Evolutionary conservation across 2,888 invertebrate genomes (phyloP), one percentile per base, ranked within the genome.

Genomic region (Tetragnatha montana): DNA sequence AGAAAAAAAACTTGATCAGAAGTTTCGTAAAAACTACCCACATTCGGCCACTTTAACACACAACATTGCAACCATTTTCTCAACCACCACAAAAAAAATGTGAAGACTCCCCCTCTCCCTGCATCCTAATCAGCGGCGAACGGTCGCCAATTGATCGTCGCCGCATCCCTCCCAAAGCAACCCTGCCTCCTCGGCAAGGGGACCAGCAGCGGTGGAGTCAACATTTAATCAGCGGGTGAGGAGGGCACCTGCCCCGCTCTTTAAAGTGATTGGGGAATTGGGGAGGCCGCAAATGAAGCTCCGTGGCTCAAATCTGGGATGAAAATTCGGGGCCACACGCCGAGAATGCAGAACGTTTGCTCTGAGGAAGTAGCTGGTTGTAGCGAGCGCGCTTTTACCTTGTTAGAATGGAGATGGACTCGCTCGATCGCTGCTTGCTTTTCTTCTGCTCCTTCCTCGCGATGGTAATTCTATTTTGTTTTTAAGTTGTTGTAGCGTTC

Each of bases 261-360:
- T 71, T 89, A 89, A 89, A 89, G 85, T 89, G 89, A 89, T 89
- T 89, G 88, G 89, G 85, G 89, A 81, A 85, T 81, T 81, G 81
- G 89, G 81, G 47, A 47, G 10, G 80, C 85, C 85, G 50, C 81
- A 89, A 89, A 89, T 86, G 89, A 89, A 88, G 88, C 80, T 79
- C 88, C 73, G 71, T 22, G 69, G 50, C 73, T 35, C 80, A 80
- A 83, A 83, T 83, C 74, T 78, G 79, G 49, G 74, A 49, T 79
- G 75, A 76, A 74, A 81, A 70, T 87, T 87, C 69, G 21, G 22
- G 68, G 47, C 35, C 14, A 21, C 78, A 19, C 50, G 68, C 70
- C 14, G 50, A 78, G 84, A 78, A 78, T 84, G 76, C 76, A 10
- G 51, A 70, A 69, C 69, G 35, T 69, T 47, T 47, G 7, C 69